A percentile compares a stretch with the other conserved stretches of the same genome.
These are phyloP conservation scores for Habrosyne pyritoides DNA, from an alignment of 2,888 invertebrate genomes.

Conservation along the genomic window DNA sequence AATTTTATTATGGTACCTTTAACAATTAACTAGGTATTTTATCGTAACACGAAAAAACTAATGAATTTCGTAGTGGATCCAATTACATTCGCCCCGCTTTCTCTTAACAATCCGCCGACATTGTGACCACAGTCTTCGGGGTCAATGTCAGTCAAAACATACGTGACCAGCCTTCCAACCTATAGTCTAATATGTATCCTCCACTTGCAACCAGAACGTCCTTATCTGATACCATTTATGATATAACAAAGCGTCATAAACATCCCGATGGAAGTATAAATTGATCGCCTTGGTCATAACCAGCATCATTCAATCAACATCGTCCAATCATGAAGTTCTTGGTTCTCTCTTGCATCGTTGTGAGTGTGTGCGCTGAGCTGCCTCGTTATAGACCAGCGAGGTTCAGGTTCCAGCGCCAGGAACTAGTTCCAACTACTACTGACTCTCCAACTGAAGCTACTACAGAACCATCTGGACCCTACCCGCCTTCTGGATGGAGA, in stretches of 20 bases:
- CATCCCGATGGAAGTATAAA: conserved; percentile 55
- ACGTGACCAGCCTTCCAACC: conserved; percentile 55
- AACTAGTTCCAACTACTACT: conserved; percentile 72
- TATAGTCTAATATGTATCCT: conserved; percentile 42
- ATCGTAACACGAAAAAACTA: too few species aligned
- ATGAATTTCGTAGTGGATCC: not conserved
- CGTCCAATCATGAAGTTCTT: conserved; percentile 66
- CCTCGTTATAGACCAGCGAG: conserved; percentile 77
- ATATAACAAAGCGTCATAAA: conserved; percentile 70
- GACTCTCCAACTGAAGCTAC: conserved; percentile 66
- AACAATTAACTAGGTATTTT: too few species aligned
- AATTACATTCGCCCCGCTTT: not conserved
- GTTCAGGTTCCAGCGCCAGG: conserved; percentile 74
- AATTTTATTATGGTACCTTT: too few species aligned
- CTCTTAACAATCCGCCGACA: not conserved
- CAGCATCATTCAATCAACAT: conserved; percentile 34
- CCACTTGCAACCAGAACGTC: conserved; percentile 29
- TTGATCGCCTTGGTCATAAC: conserved; percentile 20
- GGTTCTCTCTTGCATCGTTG: conserved; percentile 53
- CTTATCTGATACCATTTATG: conserved; percentile 60
- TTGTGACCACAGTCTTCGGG: conserved; percentile 30
- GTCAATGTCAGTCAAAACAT: conserved; percentile 60
- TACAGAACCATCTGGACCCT: conserved; percentile 59
- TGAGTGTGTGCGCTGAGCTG: conserved; percentile 62
- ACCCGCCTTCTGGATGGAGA: conserved; percentile 70